Percentiles rank a stretch among this genome's conserved stretches.
Evolutionary conservation across 2,888 invertebrate genomes (phyloP).

Genomic region (Corbicula japonica): DNA sequence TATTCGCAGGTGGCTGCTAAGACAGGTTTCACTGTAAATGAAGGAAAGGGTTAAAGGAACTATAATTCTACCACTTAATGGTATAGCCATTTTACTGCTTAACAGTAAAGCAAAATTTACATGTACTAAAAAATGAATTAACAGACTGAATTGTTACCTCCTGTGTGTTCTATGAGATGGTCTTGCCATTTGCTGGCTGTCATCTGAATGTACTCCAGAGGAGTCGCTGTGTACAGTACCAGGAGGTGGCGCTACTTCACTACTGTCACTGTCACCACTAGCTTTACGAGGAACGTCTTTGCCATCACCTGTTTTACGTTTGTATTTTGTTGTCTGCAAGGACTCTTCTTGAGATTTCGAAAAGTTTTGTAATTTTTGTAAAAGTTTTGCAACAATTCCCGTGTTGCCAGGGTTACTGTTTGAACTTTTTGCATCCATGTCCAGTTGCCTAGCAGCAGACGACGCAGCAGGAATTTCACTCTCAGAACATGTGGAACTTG

Average conservation of each 20-base stretch:
- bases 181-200: slow-evolving; percentile 69
- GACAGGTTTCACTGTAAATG: too few species aligned
- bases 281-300: slow-evolving; percentile 62
- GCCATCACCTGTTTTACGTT: slow-evolving; percentile 66
- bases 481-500: slow-evolving; percentile 75
- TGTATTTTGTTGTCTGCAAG: slow-evolving; percentile 62
- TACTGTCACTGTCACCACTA: slow-evolving; percentile 76
- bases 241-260: slow-evolving; percentile 56
- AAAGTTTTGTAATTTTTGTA: slow-evolving; percentile 78
- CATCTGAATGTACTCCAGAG: slow-evolving; percentile 79
- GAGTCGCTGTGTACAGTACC: slow-evolving; percentile 74
- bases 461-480: slow-evolving; percentile 67
- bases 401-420: slow-evolving; percentile 53
- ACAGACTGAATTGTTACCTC: slow-evolving; percentile 67
- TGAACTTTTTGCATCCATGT: slow-evolving; percentile 66
- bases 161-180: slow-evolving; percentile 72
- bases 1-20: too few species aligned
- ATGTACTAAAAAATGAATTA: background rate
- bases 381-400: slow-evolving; percentile 76
- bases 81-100: too few species aligned
- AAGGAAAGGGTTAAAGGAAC: too few species aligned
- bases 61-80: too few species aligned
- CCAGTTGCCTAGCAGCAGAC: slow-evolving; percentile 64
- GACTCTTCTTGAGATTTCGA: slow-evolving; percentile 75
- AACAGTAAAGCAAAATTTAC: too few species aligned